These are phyloP conservation scores for Melinopterus prodromus DNA, from an alignment of 2,888 invertebrate species.

Conservation along the genomic window DNA sequence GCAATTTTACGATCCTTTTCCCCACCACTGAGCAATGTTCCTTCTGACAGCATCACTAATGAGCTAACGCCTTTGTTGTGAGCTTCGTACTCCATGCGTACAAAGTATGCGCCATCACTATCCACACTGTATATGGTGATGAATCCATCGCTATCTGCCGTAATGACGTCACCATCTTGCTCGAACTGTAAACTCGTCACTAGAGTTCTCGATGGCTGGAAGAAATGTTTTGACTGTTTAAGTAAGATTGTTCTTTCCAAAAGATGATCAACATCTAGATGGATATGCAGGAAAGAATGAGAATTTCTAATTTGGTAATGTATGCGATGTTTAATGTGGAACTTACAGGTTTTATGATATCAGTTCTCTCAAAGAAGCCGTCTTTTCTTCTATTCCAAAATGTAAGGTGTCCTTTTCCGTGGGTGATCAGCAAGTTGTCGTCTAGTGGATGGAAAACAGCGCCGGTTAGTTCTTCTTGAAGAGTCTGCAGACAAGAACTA, in stretches of 20 bases:
- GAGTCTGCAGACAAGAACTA: constrained; percentile 68
- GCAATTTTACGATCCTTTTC: constrained; percentile 90
- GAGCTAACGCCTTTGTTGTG: constrained; percentile 89
- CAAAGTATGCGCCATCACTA: constrained; percentile 88
- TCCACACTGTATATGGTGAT: constrained; percentile 91
- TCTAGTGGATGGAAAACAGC: constrained; percentile 92
- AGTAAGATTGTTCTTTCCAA: constrained; percentile 6
- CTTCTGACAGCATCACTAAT: constrained; percentile 88
- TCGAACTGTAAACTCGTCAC: constrained; percentile 90
- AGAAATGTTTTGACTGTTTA: constrained; percentile 35
- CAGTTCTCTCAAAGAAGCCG: constrained; percentile 89
- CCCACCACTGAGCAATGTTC: constrained; percentile 88
- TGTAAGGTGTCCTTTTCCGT: constrained; percentile 89
- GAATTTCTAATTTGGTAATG: neutral
- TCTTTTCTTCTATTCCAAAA: constrained; percentile 94
- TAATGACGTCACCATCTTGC: constrained; percentile 90
- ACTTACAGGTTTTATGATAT: constrained; percentile 83
- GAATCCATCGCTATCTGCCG: constrained; percentile 91
- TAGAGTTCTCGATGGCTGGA: constrained; percentile 81
- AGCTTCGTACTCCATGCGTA: constrained; percentile 88
- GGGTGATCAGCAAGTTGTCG: constrained; percentile 89
- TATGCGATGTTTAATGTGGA: neutral
- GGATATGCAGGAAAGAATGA: neutral
- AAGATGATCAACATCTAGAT: neutral
- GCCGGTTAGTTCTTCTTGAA: constrained; percentile 87